These are phyloP conservation scores for Scolopax mira DNA, from an alignment of 2,113 vertebrate species.

Conservation along the genomic window DNA sequence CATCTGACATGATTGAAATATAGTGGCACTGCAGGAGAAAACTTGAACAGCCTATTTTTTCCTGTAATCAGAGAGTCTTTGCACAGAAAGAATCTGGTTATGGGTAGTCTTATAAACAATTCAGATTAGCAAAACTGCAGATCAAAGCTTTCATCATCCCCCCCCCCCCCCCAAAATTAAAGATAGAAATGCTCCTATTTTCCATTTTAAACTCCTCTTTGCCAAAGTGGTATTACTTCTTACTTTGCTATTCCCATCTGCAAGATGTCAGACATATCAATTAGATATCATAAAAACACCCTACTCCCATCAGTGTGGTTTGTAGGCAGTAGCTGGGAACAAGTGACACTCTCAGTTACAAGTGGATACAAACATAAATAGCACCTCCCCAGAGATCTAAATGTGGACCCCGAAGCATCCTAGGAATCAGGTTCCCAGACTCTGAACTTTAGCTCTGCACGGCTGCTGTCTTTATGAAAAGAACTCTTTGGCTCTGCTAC, in stretches of 20 bases:
- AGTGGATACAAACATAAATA: constrained; percentile 47
- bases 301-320: neutral
- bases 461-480: constrained; percentile 42
- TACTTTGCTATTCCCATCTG: constrained; percentile 20
- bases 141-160: neutral
- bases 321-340: constrained; percentile 9
- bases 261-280: constrained; percentile 26
- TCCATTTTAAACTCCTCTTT: neutral
- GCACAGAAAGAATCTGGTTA: neutral
- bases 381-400: constrained; percentile 49
- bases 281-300: neutral
- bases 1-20: neutral
- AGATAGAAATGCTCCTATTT: neutral
- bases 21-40: neutral
- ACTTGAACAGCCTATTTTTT: neutral
- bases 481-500: constrained; percentile 27
- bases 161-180: rapidly evolving
- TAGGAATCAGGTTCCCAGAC: constrained; percentile 33
- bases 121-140: neutral
- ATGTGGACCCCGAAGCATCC: constrained; percentile 19
- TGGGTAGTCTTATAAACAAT: neutral
- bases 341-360: constrained; percentile 18
- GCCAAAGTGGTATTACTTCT: neutral
- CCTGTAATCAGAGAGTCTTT: neutral
- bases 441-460: constrained; percentile 33